Evolutionary conservation across 1,140 invertebrate genomes (phyloP).

Genomic region (Zaprionus ornatus): DNA sequence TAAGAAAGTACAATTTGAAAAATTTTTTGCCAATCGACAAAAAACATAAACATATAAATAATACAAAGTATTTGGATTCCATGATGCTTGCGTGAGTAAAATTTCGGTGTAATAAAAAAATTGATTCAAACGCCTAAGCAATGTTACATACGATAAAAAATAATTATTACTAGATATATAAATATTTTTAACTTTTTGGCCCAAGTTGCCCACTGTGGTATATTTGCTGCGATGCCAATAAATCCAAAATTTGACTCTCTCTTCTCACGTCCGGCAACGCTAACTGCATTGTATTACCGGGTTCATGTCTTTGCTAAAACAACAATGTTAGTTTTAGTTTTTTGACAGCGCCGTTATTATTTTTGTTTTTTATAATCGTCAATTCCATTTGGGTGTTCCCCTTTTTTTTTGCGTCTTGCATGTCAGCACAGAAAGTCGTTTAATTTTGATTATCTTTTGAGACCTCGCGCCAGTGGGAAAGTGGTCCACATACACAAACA

Average conservation of each 20-base stretch:
- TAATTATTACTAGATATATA: too few species aligned
- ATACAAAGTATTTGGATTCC: neutral
- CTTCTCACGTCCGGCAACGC: neutral
- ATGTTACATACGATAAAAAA: too few species aligned
- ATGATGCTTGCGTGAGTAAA: neutral
- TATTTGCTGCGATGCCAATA: neutral
- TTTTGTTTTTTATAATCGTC: neutral
- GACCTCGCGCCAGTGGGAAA: slow-evolving; percentile 26
- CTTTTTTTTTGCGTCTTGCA: neutral
- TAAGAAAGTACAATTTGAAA: slow-evolving; percentile 31
- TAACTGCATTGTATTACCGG: neutral
- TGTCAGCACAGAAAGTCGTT: slow-evolving; percentile 31
- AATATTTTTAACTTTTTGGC: too few species aligned
- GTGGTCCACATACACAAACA: slow-evolving; percentile 23
- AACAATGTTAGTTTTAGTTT: neutral
- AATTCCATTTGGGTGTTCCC: neutral
- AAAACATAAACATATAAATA: slow-evolving; percentile 25
- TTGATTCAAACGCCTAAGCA: too few species aligned
- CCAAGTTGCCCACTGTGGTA: too few species aligned
- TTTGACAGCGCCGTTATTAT: neutral
- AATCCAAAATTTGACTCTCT: neutral
- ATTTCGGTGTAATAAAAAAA: too few species aligned
- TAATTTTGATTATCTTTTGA: slow-evolving; percentile 47
- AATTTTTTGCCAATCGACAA: slow-evolving; percentile 40
- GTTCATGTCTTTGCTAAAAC: neutral